Conservation (phyloP, 2,113 vertebrate species). For the Syngnathus scovelli region DNA sequence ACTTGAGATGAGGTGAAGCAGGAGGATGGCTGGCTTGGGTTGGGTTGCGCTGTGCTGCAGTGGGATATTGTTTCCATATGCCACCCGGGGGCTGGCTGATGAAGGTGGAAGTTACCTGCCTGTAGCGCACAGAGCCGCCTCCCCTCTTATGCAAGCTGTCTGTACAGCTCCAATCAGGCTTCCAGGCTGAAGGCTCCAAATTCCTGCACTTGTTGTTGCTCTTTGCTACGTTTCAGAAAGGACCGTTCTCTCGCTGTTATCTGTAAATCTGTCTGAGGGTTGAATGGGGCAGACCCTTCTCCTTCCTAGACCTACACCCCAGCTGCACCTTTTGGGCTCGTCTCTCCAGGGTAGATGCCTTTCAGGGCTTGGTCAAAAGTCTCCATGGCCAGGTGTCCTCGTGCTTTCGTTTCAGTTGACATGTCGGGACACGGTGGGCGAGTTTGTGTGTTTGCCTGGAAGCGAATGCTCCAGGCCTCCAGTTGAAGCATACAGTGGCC, state of each 20-base stretch:
- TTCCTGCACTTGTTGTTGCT: conserved; percentile 26
- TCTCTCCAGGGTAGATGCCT: neutral
- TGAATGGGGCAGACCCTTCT: too few relatives aligned
- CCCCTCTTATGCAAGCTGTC: conserved; percentile 41
- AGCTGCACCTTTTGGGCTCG: too few relatives aligned
- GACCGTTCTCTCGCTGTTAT: neutral
- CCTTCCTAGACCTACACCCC: neutral
- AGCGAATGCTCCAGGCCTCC: conserved; percentile 42
- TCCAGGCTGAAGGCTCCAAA: conserved; percentile 22
- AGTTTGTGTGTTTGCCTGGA: conserved; percentile 44
- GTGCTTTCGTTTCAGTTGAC: neutral
- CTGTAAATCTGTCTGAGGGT: neutral
- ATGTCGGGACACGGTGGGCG: conserved; percentile 43
- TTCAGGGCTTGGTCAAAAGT: neutral
- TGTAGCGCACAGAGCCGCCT: conserved; percentile 45
- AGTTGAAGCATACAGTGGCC: conserved; percentile 1
- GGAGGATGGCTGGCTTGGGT: neutral
- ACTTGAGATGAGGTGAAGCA: conserved; percentile 39
- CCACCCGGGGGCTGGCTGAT: conserved; percentile 22
- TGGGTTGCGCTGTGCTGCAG: neutral
- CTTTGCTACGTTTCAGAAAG: conserved; percentile 10
- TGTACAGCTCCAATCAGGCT: conserved; percentile 44
- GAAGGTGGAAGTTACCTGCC: conserved; percentile 44
- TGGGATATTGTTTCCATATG: conserved; percentile 56
- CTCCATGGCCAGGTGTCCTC: neutral